Conservation (phyloP, 2,113 vertebrate species). For the Rhinolophus sinicus region DNA sequence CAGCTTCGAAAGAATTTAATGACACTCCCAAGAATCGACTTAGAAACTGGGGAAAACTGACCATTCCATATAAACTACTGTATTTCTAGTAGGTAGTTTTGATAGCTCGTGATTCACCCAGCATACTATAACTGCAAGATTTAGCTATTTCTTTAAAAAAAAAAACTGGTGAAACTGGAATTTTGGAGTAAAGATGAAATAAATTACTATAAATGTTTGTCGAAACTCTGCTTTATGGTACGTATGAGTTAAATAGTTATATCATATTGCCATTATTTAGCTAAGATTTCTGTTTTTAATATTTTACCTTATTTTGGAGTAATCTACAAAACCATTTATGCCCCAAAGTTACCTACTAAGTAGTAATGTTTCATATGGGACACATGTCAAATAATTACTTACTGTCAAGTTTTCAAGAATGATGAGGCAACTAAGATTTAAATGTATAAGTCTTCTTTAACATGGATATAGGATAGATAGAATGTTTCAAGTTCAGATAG, state of each 20-base stretch:
- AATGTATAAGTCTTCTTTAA: background rate
- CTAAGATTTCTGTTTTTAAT: background rate
- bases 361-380: background rate
- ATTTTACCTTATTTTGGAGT: background rate
- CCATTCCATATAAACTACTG: background rate
- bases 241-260: background rate
- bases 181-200: background rate
- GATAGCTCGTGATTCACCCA: background rate
- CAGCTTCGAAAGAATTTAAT: conserved; percentile 34
- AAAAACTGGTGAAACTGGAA: background rate
- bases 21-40: background rate
- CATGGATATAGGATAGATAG: background rate
- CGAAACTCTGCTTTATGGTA: background rate
- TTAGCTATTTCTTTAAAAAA: conserved; percentile 9
- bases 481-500: background rate
- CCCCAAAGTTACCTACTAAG: background rate
- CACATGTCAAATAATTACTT: background rate
- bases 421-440: background rate
- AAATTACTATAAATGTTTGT: background rate
- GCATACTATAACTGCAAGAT: background rate
- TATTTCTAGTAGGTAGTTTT: conserved; percentile 3
- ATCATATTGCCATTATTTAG: background rate
- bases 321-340: background rate
- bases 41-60: background rate
- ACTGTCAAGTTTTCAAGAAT: background rate